phyloP scores from a whole-genome alignment of 2,888 invertebrate genomes.

The Melieria omissa region DNA sequence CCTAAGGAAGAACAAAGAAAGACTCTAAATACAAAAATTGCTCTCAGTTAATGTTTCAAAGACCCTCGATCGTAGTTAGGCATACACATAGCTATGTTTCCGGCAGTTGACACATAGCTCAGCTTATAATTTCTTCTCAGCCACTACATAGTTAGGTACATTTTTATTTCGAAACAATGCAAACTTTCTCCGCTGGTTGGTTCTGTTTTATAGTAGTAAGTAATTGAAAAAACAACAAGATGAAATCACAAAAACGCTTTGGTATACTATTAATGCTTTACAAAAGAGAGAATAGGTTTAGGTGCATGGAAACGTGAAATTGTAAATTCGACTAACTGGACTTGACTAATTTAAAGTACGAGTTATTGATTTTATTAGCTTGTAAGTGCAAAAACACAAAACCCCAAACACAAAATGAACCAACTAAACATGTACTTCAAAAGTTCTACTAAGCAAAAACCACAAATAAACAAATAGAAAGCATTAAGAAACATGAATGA shows the following conservation, averaged over 20 bases:
- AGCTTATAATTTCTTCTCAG: no score
- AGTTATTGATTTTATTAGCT: background rate
- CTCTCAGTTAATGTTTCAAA: no score
- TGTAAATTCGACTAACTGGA: conserved; percentile 13
- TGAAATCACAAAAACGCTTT: conserved; percentile 60
- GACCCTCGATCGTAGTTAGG: no score
- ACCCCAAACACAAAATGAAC: background rate
- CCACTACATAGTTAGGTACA: no score
- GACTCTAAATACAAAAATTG: no score
- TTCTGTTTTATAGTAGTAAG: no score
- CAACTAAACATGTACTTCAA: background rate
- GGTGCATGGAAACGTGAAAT: conserved; percentile 19
- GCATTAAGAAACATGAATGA: no score
- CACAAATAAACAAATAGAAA: background rate
- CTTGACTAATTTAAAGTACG: background rate
- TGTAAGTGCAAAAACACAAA: conserved; percentile 11
- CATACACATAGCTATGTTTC: no score
- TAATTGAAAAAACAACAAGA: conserved; percentile 10
- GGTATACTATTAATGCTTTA: conserved; percentile 68
- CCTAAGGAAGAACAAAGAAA: no score
- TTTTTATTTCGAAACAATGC: no score
- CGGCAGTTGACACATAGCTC: no score
- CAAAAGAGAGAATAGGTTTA: conserved; percentile 46
- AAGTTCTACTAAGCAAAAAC: background rate
- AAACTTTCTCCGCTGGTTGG: no score